Evolutionary conservation across 2,113 vertebrate genomes (phyloP), one percentile per base, ranked within the genome.

Genomic region (Cheirogaleus medius): DNA sequence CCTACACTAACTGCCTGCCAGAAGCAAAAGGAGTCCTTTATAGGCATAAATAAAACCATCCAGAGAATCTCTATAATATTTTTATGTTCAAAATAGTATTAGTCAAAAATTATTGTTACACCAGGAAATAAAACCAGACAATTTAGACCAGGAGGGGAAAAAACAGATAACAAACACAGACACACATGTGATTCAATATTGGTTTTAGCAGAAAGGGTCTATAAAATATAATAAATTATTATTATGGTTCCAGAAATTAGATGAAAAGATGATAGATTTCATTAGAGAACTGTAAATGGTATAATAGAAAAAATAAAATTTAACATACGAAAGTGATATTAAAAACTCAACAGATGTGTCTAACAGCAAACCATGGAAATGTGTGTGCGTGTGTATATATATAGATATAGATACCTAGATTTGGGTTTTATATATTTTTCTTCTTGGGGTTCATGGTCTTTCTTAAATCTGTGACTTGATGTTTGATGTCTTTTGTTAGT

Each of bases 251-350:
- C 58, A 76, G 71, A 95, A 94, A 76, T 73, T 60, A 88, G 42
- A 71, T 37, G 47, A 34, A 10, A 96, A 56, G 64, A 39, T 60
- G 23, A 34, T 64, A 80, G 25, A 34, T 77, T 87, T 77, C n/a
- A 87, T 84, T 77, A 82, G 49, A 80, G n/a, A 96, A 92, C 5
- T 80, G 3, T 47, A 92, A 23, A 44, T 0, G 10, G 10, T 37
- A 64, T 18, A 37, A 58, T 11, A 71, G 23, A 54, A 17, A 32
- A 85, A 78, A 54, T 29, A 37, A 21, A 39, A 49, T 54, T 81
- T 87, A 68, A 97, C 73, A 88, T 29, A 42, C 7, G 84, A 88
- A 86, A 87, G 17, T 80, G 27, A 86, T 74, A 49, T 76, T 69
- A 25, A 82, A 94, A 94, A 34, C 17, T 89, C 56, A 81, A 34